Base-by-base conservation (phyloP, 2,797 vertebrate species). In the Morelia viridis region DNA sequence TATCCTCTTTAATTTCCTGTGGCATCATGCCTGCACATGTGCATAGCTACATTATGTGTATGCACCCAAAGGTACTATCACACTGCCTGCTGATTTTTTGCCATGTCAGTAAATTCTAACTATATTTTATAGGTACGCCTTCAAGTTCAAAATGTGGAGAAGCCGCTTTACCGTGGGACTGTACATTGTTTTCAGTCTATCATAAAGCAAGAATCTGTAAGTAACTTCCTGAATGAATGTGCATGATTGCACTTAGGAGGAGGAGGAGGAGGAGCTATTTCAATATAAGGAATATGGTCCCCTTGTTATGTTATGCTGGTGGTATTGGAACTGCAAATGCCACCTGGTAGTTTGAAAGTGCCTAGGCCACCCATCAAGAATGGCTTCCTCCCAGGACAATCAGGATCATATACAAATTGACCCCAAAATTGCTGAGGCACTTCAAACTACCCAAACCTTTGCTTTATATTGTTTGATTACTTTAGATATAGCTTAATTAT, bases 141-240 rank as follows among this genome's bases (percentile, higher is more conserved):
- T 6, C 99, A 99, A 97, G 98, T 99, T 88, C 99, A 99, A 97
- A 98, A 95, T 95, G 92, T 96, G n/a, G 98, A 98, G 91, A 99
- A 98, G 96, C 99, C 98, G 58, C 98, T 99, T 88, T 99, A 99
- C 95, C 98, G 98, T 3, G 99, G 99, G 91, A 99, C 99, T 5
- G 92, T 97, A 88, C 99, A 99, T 96, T 99, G 99, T 95, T 99
- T 99, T 97, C 98, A 98, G 97, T 98, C 99, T 91, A 99, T 99
- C 95, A 95, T 99, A 95, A 98, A 97, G 24, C 99, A 99, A 94
- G 99, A 99, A 97, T 98, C 99, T 64, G 99, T 99, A 97, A 96
- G 99, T 98, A 92, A 7, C 61, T 11, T 80, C 3, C 62, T 58
- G 12, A 85, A 53, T 68, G 11, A 11, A 28, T 65, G 17, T 28